Conservation (phyloP, 2,797 vertebrate genomes). For the Leucoraja ocellata region DNA sequence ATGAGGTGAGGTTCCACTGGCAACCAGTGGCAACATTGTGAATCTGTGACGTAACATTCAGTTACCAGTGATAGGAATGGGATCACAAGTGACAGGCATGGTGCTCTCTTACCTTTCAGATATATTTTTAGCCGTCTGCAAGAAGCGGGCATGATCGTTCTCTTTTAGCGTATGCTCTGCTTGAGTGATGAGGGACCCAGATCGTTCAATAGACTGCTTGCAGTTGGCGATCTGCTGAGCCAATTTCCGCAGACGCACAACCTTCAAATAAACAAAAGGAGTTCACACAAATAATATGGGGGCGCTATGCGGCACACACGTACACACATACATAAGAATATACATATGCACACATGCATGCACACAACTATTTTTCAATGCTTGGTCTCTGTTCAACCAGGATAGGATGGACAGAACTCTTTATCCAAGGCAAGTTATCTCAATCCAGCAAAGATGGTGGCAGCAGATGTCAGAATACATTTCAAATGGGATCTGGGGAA, state of each 20-base stretch:
- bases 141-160: constrained; percentile 83
- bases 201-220: constrained; percentile 94
- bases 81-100: not conserved
- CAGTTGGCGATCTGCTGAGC: constrained; percentile 93
- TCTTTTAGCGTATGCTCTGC: constrained; percentile 92
- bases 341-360: no score
- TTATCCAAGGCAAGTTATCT: not conserved
- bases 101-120: constrained; percentile 76
- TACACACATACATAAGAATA: no score
- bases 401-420: not conserved
- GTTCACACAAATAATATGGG: constrained; percentile 42
- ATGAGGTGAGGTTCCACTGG: not conserved
- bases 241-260: constrained; percentile 82
- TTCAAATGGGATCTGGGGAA: not conserved
- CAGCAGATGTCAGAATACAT: no score
- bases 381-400: not conserved
- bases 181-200: constrained; percentile 86
- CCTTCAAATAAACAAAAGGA: constrained; percentile 54
- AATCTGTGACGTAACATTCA: not conserved
- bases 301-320: no score
- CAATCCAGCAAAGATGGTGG: not conserved
- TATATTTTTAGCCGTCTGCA: constrained; percentile 92
- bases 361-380: not conserved
- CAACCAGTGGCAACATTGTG: not conserved
- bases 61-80: not conserved